These are phyloP conservation scores for Gallinago paraguaiae DNA, from an alignment of 2,113 vertebrate species.

Conservation along the genomic window DNA sequence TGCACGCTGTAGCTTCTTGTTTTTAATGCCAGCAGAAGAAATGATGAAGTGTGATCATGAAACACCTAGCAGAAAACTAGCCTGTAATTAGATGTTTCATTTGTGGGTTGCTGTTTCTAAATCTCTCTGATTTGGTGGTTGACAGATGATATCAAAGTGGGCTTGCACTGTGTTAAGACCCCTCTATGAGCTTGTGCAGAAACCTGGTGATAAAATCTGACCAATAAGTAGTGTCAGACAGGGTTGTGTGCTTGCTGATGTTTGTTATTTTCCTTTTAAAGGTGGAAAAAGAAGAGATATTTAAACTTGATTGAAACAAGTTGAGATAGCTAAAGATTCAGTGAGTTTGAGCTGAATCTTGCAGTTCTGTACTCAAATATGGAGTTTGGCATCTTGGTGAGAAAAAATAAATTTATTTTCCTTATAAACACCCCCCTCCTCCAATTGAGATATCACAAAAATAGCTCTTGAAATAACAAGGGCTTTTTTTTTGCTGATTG, in stretches of 20 bases:
- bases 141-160: neutral
- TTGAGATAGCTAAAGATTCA: neutral
- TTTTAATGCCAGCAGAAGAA: neutral
- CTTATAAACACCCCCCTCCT: neutral
- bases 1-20: neutral
- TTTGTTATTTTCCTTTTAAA: neutral
- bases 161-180: neutral
- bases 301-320: neutral
- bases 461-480: neutral
- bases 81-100: neutral
- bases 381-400: neutral
- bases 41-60: neutral
- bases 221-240: neutral
- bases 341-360: neutral
- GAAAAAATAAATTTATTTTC: conserved; percentile 34
- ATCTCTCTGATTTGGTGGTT: neutral
- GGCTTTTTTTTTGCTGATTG: neutral
- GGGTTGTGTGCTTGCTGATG: neutral
- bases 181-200: neutral
- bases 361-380: neutral
- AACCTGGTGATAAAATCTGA: neutral
- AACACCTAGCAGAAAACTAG: neutral
- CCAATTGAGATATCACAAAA: neutral
- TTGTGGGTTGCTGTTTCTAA: neutral
- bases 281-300: neutral